Conservation (phyloP, 1,140 invertebrate genomes). For the Ceratina calcarata region DNA sequence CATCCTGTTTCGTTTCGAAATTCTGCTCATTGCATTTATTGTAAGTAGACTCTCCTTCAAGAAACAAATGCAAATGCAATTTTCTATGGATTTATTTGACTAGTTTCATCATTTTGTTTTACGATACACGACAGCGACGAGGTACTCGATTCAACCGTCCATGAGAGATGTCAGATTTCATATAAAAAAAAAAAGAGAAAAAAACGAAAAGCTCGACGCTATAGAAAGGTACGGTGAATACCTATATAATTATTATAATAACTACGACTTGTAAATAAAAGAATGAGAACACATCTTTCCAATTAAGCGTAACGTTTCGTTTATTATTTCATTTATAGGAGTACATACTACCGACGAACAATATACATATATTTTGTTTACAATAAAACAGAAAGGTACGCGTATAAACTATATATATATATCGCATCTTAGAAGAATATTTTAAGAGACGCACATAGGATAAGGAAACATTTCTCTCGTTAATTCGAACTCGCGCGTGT, state of each 20-base stretch:
- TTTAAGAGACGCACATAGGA: slow-evolving; percentile 1
- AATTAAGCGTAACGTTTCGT: slow-evolving; percentile 24
- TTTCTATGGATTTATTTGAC: slow-evolving; percentile 1
- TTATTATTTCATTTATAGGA: slow-evolving; percentile 36
- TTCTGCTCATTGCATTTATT: slow-evolving; percentile 18
- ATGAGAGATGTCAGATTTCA: slow-evolving; percentile 58
- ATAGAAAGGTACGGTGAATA: slow-evolving; percentile 32
- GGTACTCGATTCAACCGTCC: slow-evolving; percentile 65
- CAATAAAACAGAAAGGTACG: background rate
- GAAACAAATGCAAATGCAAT: background rate
- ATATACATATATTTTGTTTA: slow-evolving; percentile 38
- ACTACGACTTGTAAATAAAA: slow-evolving; percentile 65
- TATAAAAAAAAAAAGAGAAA: slow-evolving; percentile 30
- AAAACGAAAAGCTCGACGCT: slow-evolving; percentile 48
- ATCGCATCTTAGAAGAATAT: slow-evolving; percentile 6
- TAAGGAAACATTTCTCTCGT: slow-evolving; percentile 14
- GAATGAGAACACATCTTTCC: slow-evolving; percentile 52
- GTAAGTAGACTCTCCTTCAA: background rate
- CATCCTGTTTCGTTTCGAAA: slow-evolving; percentile 1
- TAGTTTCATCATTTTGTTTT: slow-evolving; percentile 27
- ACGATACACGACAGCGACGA: slow-evolving; percentile 28
- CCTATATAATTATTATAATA: slow-evolving; percentile 23
- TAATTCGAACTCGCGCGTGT: slow-evolving; percentile 13
- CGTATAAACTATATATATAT: background rate
- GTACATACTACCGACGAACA: slow-evolving; percentile 37